Base-by-base conservation (phyloP, 2,797 vertebrate genomes). In the Kryptolebias ocellatus region DNA sequence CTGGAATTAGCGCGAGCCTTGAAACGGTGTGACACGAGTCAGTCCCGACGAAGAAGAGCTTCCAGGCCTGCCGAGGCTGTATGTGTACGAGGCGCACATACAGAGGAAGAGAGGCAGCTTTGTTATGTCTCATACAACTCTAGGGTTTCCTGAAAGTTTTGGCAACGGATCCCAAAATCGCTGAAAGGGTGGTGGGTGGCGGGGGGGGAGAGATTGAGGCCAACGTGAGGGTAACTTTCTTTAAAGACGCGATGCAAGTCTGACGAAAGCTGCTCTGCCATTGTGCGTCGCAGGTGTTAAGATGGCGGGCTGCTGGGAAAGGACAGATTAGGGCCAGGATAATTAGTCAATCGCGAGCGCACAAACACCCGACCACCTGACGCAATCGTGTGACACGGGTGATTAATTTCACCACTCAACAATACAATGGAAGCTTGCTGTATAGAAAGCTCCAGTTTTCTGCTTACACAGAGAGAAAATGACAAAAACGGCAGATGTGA, bases 101-200 rank as follows among this genome's bases (percentile, higher is more conserved):
- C 65, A 17, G 71, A 78, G 76, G 72, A 81, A 84, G 76, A 83
- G 83, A 83, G 77, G 57, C 74, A 79, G 80, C 87, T 90, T 91
- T 89, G 88, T 92, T 91, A 80, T 85, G 85, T 88, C 89, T 91
- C 78, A 69, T 83, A 81, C 84, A 85, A 85, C 89, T 91, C 84
- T 82, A 85, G 78, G 81, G 85, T 90, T 91, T 90, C 85, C 83
- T 90, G 88, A 80, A 90, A 90, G 90, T 87, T 86, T 72, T 91
- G 90, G 84, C 85, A 86, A 64, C 24, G 69, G 73, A 67, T 78
- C 67, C 79, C 62, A 47, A 79, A 85, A 78, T 88, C 85, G 64
- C 83, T 86, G 76, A 81, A 74, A 56, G 58, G 20, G 20, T 24
- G 20, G 20, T 24, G 20, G 20, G 20, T 24, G 20, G 20, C 20